A percentile compares a stretch with the other conserved stretches of the same genome.
phyloP scores from a whole-genome alignment of 2,797 vertebrate species.

The Muscicapa comitata region DNA sequence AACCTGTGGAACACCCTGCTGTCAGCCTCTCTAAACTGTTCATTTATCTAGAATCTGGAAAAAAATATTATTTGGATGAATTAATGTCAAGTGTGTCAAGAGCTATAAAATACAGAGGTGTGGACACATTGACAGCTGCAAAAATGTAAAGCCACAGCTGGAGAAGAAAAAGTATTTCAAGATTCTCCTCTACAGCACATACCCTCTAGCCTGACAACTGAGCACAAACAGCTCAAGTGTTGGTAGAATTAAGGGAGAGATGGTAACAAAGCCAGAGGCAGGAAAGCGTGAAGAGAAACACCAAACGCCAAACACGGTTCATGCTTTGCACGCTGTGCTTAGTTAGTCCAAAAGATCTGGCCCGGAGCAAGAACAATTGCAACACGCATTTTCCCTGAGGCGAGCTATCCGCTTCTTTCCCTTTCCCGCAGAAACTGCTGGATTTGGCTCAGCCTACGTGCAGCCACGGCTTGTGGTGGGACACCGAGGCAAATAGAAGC shows the following conservation, averaged over 20 bases:
- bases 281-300: not conserved
- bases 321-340: not conserved
- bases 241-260: not conserved
- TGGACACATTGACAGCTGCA: not conserved
- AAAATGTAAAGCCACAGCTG: not conserved
- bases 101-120: not conserved
- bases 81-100: not conserved
- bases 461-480: not conserved
- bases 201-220: not conserved
- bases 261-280: not conserved
- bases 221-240: not conserved
- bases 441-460: not conserved
- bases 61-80: not conserved
- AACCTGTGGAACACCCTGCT: not conserved
- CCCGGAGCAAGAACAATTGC: not conserved
- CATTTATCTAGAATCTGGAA: not conserved
- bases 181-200: not conserved
- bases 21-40: not conserved
- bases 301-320: not conserved
- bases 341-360: not conserved
- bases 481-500: not conserved
- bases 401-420: not conserved
- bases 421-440: not conserved
- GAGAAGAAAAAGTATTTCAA: not conserved
- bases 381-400: not conserved